Evolutionary conservation across 2,113 vertebrate genomes (phyloP).

Genomic region (Colius striatus): DNA sequence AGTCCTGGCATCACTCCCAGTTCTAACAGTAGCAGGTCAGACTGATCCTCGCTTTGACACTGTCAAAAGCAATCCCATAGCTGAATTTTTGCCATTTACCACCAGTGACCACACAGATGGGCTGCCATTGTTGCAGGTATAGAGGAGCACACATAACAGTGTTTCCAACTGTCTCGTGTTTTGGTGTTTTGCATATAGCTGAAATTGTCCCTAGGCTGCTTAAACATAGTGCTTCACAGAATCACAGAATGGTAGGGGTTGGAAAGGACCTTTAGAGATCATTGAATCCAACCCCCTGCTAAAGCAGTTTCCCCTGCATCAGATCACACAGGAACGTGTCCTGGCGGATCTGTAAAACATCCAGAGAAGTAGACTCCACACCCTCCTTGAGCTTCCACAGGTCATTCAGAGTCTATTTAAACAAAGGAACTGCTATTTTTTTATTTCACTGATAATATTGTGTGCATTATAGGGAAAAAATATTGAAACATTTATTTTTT

Average conservation of each 20-base stretch:
- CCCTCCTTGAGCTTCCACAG: not conserved
- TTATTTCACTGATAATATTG: not conserved
- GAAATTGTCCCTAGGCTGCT: not conserved
- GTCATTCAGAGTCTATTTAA: not conserved
- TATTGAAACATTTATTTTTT: not conserved
- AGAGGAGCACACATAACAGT: not conserved
- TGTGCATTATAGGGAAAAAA: not conserved
- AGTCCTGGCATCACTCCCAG: slow-evolving; percentile 49
- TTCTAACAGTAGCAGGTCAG: slow-evolving; percentile 50
- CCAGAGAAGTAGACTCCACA: no score
- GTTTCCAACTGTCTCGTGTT: fast-evolving
- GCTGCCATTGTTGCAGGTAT: not conserved
- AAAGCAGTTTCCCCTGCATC: no score
- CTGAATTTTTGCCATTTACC: not conserved
- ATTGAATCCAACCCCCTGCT: no score
- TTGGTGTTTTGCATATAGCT: not conserved
- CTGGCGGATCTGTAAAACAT: no score
- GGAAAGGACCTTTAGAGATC: no score
- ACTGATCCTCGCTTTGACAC: not conserved
- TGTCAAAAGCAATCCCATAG: not conserved
- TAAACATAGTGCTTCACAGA: not conserved
- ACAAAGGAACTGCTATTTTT: not conserved
- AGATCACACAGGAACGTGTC: no score
- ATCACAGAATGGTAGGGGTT: no score
- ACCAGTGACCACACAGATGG: not conserved